Evolutionary conservation across 2,888 invertebrate genomes (phyloP), one percentile per base, ranked within the genome.

Genomic region (Hoplodrina blanda): DNA sequence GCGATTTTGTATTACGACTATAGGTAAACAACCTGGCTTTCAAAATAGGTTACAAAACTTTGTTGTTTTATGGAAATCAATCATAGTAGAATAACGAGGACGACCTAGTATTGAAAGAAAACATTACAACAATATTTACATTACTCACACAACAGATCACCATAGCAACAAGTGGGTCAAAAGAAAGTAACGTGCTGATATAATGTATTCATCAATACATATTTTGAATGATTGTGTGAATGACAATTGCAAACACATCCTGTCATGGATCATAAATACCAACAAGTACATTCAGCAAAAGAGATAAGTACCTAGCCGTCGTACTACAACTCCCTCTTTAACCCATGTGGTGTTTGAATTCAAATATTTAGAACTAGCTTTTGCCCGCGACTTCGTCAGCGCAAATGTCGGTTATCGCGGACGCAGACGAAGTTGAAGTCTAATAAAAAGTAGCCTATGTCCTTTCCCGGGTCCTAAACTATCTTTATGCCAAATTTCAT

Each of bases 151-250:
- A 66, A 44, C 44, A 67, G 55, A 60, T 68, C 37, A 62, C 56
- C 46, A 63, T 57, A 10, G 49, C 30, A 37, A 62, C n/a, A 84
- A 83, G 80, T 86, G 82, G 86, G 83, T 69, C 82, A 76, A 84
- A 87, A 85, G 89, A 89, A 89, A 89, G 89, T 87, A 83, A 75
- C 56, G 66, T 75, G 66, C 60, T 25, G 72, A 68, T 74, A 80
- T 82, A 80, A 66, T 65, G 76, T 66, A 76, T 69, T 70, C 70
- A 69, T 72, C 77, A 80, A 79, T 75, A 75, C 55, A 70, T 75
- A 71, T 73, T 41, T 76, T 76, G 74, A 69, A 63, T 62, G 54
- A 71, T 76, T 79, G 73, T 81, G 78, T 72, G 72, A 83, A 81
- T 80, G 61, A 76, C 74, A 68, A 80, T 74, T 75, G 78, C 74